Evolutionary conservation across 2,113 vertebrate genomes (phyloP).

Genomic region (Hiodon alosoides): DNA sequence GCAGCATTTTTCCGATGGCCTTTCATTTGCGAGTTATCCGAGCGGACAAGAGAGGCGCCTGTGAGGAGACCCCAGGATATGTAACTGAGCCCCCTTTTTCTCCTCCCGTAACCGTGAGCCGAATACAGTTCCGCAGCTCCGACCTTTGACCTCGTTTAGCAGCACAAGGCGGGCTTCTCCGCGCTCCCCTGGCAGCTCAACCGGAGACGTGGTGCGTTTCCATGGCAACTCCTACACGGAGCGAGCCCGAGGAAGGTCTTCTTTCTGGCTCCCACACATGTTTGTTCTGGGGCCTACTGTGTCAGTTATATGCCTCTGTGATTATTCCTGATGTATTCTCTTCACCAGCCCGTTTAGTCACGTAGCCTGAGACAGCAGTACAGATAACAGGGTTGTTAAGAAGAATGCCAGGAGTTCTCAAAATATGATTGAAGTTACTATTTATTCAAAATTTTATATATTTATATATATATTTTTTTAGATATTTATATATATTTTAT

Average conservation of each 20-base stretch:
- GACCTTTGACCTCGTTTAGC: constrained; percentile 20
- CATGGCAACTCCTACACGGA: constrained; percentile 10
- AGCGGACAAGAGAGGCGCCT: background rate
- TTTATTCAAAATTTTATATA: too few species aligned
- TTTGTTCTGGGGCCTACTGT: background rate
- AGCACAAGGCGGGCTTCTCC: background rate
- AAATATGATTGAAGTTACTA: too few species aligned
- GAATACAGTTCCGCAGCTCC: background rate
- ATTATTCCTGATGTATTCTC: background rate
- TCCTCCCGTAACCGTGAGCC: background rate
- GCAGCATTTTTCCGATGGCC: background rate
- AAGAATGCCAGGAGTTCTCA: too few species aligned
- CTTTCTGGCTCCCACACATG: background rate
- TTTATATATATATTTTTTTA: too few species aligned
- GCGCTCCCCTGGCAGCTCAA: background rate
- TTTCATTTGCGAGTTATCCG: background rate
- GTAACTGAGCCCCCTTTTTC: background rate
- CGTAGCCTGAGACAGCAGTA: background rate
- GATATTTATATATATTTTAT: too few species aligned
- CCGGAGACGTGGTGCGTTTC: constrained; percentile 11
- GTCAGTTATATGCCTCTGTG: background rate
- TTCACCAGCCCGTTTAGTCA: too few species aligned
- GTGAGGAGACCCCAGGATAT: background rate
- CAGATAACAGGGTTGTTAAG: too few species aligned
- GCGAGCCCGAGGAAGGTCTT: background rate